Evolutionary conservation across 2,797 vertebrate genomes (phyloP).

Genomic region (Pipistrellus pipistrellus): DNA sequence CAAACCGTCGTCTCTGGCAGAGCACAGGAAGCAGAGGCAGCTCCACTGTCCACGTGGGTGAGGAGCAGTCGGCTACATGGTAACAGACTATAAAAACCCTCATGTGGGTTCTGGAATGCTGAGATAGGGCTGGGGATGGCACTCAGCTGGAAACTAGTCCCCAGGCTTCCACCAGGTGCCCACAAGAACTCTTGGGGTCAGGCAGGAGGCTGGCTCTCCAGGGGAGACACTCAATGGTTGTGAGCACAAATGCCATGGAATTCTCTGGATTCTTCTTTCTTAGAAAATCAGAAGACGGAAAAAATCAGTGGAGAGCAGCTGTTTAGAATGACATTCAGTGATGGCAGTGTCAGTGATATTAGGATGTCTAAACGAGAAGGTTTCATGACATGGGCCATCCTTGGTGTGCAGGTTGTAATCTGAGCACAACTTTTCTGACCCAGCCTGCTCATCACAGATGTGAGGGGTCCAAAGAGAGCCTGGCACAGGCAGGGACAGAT

Average conservation of each 20-base stretch:
- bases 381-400: not conserved
- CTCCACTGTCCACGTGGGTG: accelerated
- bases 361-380: not conserved
- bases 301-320: not conserved
- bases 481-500: not conserved
- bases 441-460: constrained; percentile 33
- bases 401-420: not conserved
- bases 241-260: not conserved
- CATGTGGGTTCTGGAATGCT: not conserved
- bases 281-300: not conserved
- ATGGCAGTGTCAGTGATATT: not conserved
- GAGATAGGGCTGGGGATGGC: not conserved
- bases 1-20: not conserved
- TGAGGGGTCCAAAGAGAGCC: not conserved
- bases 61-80: not conserved
- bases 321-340: not conserved
- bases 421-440: not conserved
- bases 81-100: not conserved
- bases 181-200: not conserved
- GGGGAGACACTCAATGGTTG: not conserved
- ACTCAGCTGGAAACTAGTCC: not conserved
- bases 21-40: not conserved
- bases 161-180: not conserved
- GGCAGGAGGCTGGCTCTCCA: not conserved
- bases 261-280: not conserved